Evolutionary conservation across 2,113 vertebrate species (phyloP), one percentile per base, ranked within the genome.

Genomic region (Amphilophus citrinellus): DNA sequence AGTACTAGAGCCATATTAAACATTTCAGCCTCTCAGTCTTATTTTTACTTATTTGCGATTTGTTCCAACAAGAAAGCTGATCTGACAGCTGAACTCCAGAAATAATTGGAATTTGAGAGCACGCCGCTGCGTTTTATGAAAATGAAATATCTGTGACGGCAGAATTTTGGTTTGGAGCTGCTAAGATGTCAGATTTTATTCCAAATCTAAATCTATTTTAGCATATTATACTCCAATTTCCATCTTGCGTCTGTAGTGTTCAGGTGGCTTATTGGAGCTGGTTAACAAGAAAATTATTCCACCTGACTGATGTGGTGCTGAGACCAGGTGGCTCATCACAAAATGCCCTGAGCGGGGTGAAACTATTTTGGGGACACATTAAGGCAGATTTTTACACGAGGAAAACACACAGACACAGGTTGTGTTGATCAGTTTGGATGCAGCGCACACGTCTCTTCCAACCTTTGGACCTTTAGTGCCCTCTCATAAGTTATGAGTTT

Each of bases 281-380:
- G 83, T 90, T 93, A 93, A 91, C 91, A 87, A 87, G 90, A 63
- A 92, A 93, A 93, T 93, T 84, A 92, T 87, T 87, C 81, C 88
- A 87, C 66, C 87, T 85, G 88, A 92, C 85, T 81, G 79, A 90
- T 82, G 77, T 81, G 89, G 62, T 65, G 42, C 84, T 15, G 85
- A 84, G 88, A 94, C 76, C 93, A 95, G 92, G 87, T 94, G 92
- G 94, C 89, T 92, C 93, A 92, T 94, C 92, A 92, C 42, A 79
- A 85, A 88, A 88, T 71, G 76, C 85, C 30, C 87, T 24, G 71
- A 88, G 83, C 73, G 30, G 73, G 83, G 71, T 82, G 82, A 42
- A 84, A 53, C 66, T 87, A 80, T 83, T 90, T 88, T 75, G 13
- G 61, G 20, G 60, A 80, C 44, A 27, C 76, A 73, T 81, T 84